Evolutionary conservation across 1,140 invertebrate genomes (phyloP), one percentile per base, ranked within the genome.

Genomic region (Anagrus nilaparvatae): DNA sequence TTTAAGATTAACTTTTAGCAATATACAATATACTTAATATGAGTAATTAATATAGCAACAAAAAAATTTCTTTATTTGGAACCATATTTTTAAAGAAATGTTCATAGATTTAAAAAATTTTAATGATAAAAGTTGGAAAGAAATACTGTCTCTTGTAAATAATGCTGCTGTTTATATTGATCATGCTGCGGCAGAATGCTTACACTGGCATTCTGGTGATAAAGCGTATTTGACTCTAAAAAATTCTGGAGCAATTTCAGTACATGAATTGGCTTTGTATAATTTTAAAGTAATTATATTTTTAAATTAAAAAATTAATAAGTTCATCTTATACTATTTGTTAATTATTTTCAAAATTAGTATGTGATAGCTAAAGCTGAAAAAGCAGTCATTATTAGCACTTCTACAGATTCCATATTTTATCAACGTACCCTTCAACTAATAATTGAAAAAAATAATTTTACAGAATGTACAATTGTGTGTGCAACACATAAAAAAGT

Each of bases 141-240:
- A 64, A 47, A 54, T 74, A 28, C 61, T 60, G n/a, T 41, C 48
- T 12, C 59, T 69, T 52, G 61, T 75, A 16, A 58, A 62, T 24
- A 59, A 63, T 46, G 63, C 72, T 46, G 65, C 70, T 25, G 71
- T 78, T 24, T 76, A 72, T 45, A 65, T 75, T 46, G 75, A 77
- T 57, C 60, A 72, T 42, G 46, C 52, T 17, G 61, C 65, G 40
- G 64, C 69, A 1, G 75, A 78, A 55, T 69, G 71, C 49, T 55
- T 78, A 7, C 75, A 77, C 46, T 78, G 75, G 75, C 61, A 71
- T 54, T 69, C 70, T 13, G 72, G 73, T 18, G 63, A 73, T 32
- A 59, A 48, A 39, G 55, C 59, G 18, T 63, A 62, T 39, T 30
- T 61, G 35, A 37, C 51, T 43, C 52, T 77, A 8, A 62, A 72